Base-by-base conservation (phyloP, 2,797 vertebrate genomes). In the Brotula barbata region DNA sequence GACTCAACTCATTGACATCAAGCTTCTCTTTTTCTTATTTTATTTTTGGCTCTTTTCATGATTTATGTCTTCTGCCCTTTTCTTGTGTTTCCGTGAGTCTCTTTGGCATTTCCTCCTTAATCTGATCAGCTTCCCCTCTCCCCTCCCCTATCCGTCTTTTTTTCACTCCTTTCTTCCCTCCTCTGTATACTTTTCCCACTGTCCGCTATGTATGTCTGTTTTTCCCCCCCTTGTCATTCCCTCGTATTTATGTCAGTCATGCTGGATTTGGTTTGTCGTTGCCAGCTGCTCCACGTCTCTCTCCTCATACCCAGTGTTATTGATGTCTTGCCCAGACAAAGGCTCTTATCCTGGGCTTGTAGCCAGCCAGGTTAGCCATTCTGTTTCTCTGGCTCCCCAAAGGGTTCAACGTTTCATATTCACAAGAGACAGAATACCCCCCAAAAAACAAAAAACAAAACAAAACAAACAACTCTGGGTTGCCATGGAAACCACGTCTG, bases 351-450 rank as follows among this genome's bases (percentile, higher is more conserved):
- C 78, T 82, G 80, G 85, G 85, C 81, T 77, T 47, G 37, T 73
- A 31, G 77, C 87, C 88, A 85, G 75, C 68, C 89, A 81, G 86
- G 87, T 90, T 87, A 84, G 64, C 68, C 73, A 67, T 66, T 75
- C 65, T 81, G 19, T 78, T 72, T 71, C 39, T 59, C 51, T 19
- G 64, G 67, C 81, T 77, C 85, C 79, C 83, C 73, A 75, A 68
- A 74, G 80, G n/a, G n/a, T n/a, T n/a, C n/a, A n/a, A n/a, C n/a
- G 49, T 72, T 71, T 82, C 25, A 59, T 68, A 84, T 80, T 78
- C 72, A 74, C 65, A 76, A 73, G 53, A 68, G 68, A 80, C 66
- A 66, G 39, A 80, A 73, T 63, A n/a, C n/a, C 21, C 34, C 34
- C 25, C 25, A 4, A 36, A 14, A 36, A 14, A 36, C 3, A 3